phyloP scores from a whole-genome alignment of 2,888 invertebrate genomes.

The Panzeria rudis region DNA sequence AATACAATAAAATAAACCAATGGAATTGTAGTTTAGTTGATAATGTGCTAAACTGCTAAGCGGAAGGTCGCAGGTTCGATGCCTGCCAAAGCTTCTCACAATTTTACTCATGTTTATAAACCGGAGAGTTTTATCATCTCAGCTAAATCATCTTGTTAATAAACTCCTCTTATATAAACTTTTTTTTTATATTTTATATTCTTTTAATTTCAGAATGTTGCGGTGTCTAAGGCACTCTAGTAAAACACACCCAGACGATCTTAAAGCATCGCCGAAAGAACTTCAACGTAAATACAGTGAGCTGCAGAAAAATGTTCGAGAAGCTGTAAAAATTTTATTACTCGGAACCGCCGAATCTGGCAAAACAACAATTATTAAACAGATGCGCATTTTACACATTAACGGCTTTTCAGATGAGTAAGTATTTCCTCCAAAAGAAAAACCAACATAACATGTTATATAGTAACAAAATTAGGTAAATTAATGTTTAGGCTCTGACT shows the following conservation, averaged over 20 bases:
- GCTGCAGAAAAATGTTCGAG: conserved; percentile 85
- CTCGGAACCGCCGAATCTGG: conserved; percentile 92
- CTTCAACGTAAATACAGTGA: conserved; percentile 85
- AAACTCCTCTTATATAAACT: too few species aligned
- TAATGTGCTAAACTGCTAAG: too few species aligned
- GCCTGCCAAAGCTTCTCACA: too few species aligned
- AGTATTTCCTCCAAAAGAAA: conserved; percentile 80
- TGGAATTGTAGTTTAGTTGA: too few species aligned
- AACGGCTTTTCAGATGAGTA: conserved; percentile 90
- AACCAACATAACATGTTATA: too few species aligned
- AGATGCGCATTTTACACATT: conserved; percentile 93
- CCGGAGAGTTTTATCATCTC: too few species aligned
- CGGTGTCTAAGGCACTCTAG: conserved; percentile 80
- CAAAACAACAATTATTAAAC: conserved; percentile 93
- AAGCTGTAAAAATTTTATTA: conserved; percentile 86
- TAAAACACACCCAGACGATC: conserved; percentile 81
- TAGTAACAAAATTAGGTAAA: too few species aligned
- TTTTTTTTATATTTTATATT: background rate
- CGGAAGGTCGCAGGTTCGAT: too few species aligned
- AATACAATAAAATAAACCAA: too few species aligned
- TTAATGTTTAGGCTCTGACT: too few species aligned
- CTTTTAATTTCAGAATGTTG: conserved; percentile 79
- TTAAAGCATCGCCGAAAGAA: conserved; percentile 83
- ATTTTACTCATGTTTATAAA: too few species aligned
- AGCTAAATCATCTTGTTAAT: too few species aligned